phyloP scores from a whole-genome alignment of 1,140 invertebrate species.

The Thereuonema tuberculata region DNA sequence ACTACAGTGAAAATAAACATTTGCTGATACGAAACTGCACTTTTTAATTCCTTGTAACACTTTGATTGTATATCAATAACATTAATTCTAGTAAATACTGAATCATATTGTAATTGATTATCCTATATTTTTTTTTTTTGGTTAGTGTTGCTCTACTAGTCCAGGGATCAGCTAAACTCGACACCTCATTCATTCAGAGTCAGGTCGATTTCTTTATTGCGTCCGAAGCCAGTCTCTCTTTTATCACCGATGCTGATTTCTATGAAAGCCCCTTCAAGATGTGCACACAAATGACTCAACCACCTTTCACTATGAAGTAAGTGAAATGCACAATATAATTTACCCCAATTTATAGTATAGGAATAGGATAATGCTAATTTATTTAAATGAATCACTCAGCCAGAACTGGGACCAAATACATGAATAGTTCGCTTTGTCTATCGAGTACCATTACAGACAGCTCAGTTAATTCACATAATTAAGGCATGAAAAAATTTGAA shows the following conservation, averaged over 20 bases:
- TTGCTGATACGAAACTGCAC: too few species aligned
- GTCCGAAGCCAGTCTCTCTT: slow-evolving; percentile 53
- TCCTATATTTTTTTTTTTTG: too few species aligned
- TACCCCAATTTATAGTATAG: neutral
- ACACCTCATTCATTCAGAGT: slow-evolving; percentile 50
- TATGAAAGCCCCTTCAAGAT: slow-evolving; percentile 52
- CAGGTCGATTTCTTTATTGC: slow-evolving; percentile 53
- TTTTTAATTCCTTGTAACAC: too few species aligned
- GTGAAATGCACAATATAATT: slow-evolving; percentile 11
- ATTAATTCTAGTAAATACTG: too few species aligned
- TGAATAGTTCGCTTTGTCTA: neutral
- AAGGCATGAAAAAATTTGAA: neutral
- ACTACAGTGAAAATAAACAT: too few species aligned
- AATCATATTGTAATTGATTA: too few species aligned
- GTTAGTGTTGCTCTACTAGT: slow-evolving; percentile 54
- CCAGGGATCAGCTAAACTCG: slow-evolving; percentile 47
- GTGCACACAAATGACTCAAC: slow-evolving; percentile 64
- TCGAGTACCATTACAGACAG: neutral
- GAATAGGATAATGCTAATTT: neutral
- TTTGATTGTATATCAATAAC: too few species aligned
- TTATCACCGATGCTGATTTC: slow-evolving; percentile 66
- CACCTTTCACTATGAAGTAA: slow-evolving; percentile 49
- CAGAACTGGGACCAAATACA: neutral
- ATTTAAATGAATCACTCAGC: neutral
- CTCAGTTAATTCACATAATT: neutral